Base-by-base conservation (phyloP, 2,113 vertebrate species). In the Siphamia tubifer region DNA sequence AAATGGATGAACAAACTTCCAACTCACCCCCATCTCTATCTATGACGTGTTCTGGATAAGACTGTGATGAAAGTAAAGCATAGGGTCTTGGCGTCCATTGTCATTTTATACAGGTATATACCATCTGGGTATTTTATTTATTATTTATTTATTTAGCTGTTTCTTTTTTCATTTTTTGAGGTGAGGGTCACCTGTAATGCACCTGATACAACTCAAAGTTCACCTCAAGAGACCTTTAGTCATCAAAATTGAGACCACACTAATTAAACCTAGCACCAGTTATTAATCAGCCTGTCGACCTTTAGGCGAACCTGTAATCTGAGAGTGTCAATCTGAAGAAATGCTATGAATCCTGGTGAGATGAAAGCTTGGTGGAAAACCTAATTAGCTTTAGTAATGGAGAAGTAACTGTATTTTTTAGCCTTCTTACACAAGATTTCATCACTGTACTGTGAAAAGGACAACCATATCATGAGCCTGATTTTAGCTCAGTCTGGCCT, bases 311-410 rank as follows among this genome's bases (percentile, higher is more conserved):
- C 24, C 40, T 28, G 60, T 64, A 60, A 75, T 68, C 43, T 9
- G 5, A 49, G 34, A 45, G 38, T 65, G 79, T 84, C 74, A 87
- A 63, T 78, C 67, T 54, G 43, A 45, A 65, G 55, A 76, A 78
- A 77, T 44, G 40, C 54, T 54, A 77, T 68, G 44, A 53, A 70
- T 74, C 71, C 44, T 7, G 35, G 24, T 19, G 52, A 75, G 76
- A 76, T 72, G 54, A 77, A 74, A 77, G 73, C 44, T 38, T 45
- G 28, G 8, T 11, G 49, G 40, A 40, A 60, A 77, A 79, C 25
- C 67, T 71, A 65, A 86, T 87, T 82, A 81, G 56, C 60, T 8
- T 47, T 57, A 45, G 65, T 56, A 53, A 63, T 55, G 74, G 38
- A 39, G 45, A 45, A 27, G 51, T 43, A 65, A 43, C 49, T 6